Evolutionary conservation across 2,797 vertebrate species (phyloP).

Genomic region (Phalanger gymnotis): DNA sequence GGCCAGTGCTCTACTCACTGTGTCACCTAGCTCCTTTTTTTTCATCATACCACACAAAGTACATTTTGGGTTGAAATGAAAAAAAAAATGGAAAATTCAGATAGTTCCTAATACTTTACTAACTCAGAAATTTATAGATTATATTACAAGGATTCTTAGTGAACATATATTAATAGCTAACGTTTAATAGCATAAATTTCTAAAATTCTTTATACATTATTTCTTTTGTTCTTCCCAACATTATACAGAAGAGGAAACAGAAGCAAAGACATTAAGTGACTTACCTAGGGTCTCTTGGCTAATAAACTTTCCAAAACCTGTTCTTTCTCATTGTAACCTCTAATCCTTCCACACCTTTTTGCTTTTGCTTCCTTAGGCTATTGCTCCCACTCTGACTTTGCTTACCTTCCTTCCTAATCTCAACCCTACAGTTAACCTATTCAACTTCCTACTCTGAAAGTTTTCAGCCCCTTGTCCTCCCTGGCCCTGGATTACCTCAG

Average conservation of each 20-base stretch:
- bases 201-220: background rate
- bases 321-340: background rate
- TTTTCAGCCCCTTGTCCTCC: background rate
- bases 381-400: background rate
- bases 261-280: background rate
- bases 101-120: background rate
- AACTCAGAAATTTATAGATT: background rate
- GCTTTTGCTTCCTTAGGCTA: too few species aligned
- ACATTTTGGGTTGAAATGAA: background rate
- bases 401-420: background rate
- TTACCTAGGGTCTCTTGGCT: background rate
- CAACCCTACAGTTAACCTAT: background rate
- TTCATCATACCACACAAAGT: background rate
- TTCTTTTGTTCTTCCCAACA: background rate
- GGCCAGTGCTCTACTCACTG: too few species aligned
- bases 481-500: too few species aligned
- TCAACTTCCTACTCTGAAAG: background rate
- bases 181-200: background rate
- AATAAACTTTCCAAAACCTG: background rate
- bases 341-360: background rate
- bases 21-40: too few species aligned
- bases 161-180: background rate
- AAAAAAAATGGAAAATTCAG: background rate
- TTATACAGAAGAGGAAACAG: background rate
- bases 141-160: background rate